These are phyloP conservation scores for Prochilodus magdalenae DNA, from an alignment of 2,113 vertebrate species.

Conservation along the genomic window DNA sequence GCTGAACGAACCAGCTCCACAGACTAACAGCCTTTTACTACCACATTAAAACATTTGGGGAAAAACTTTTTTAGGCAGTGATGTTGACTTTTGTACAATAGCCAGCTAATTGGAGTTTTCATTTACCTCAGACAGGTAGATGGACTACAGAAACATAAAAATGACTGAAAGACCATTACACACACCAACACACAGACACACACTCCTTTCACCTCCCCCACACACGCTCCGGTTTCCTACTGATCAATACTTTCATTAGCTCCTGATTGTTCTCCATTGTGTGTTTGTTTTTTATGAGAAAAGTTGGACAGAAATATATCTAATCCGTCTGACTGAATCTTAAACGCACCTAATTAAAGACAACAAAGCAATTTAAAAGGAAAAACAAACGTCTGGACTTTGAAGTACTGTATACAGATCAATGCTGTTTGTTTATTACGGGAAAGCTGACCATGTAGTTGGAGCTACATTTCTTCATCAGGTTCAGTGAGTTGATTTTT, in stretches of 20 bases:
- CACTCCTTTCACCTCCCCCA: too few relatives aligned
- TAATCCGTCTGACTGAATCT: conserved; percentile 19
- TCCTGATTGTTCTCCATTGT: conserved; percentile 34
- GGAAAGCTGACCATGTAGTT: neutral
- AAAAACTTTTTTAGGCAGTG: too few relatives aligned
- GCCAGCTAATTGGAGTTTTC: too few relatives aligned
- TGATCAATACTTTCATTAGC: conserved; percentile 39
- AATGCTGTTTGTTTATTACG: neutral
- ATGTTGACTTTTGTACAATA: too few relatives aligned
- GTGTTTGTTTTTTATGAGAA: conserved; percentile 5
- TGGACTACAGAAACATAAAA: too few relatives aligned
- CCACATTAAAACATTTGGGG: too few relatives aligned
- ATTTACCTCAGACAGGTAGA: too few relatives aligned
- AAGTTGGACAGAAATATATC: conserved; percentile 1
- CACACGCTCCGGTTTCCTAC: neutral
- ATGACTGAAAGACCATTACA: neutral
- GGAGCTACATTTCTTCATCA: neutral
- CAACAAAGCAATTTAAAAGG: conserved; percentile 12
- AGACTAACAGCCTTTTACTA: too few relatives aligned
- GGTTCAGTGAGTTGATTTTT: neutral
- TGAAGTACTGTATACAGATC: neutral
- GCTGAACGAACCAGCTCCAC: too few relatives aligned
- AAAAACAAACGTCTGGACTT: neutral
- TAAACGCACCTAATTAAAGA: conserved; percentile 26
- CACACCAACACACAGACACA: neutral